Evolutionary conservation across 2,797 vertebrate species (phyloP), one percentile per base, ranked within the genome.

Genomic region (Sarcophilus harrisii): DNA sequence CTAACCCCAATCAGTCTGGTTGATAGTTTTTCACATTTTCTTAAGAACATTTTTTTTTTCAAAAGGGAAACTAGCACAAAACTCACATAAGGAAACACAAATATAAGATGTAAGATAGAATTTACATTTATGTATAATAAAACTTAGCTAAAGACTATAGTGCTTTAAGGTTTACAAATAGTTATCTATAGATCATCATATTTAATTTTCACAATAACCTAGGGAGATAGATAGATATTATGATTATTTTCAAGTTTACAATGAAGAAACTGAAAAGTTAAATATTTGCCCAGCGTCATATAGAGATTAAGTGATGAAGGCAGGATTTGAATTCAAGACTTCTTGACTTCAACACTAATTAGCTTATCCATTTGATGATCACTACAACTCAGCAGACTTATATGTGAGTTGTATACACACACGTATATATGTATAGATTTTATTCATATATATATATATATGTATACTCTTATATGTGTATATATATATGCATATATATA

Each of bases 11-110:
- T 24, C 58, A 58, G 62, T 60, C 6, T 91, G 87, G 9, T 93
- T 93, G 45, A 27, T 91, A 73, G 94, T 93, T 60, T 49, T 58
- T 81, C 21, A 92, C 6, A 90, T 96, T 73, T 95, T 93, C 24
- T 18, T 57, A 30, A 87, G 73, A 81, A 45, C 73, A n/a, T 73
- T 81, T 45, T 81, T 62, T 62, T 73, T 45, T 81, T 27, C 5
- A 38, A 45, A 81, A 45, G 38, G 9, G 8, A 45, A 81, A 38
- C 6, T 28, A 59, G 27, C 28, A 59, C 27, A 59, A 28, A 28
- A 59, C 27, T 45, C 38, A 81, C 0, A 21, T 73, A 45, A 81
- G 38, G 45, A 45, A 81, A 81, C 38, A 81, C n/a, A 81, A 81
- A 45, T 81, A 18, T 45, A 45, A 45, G 6, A 81, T 81, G n/a